These are phyloP conservation scores for Enteromius afrohamiltoni DNA, from an alignment of 2,797 vertebrate species.

Conservation along the genomic window DNA sequence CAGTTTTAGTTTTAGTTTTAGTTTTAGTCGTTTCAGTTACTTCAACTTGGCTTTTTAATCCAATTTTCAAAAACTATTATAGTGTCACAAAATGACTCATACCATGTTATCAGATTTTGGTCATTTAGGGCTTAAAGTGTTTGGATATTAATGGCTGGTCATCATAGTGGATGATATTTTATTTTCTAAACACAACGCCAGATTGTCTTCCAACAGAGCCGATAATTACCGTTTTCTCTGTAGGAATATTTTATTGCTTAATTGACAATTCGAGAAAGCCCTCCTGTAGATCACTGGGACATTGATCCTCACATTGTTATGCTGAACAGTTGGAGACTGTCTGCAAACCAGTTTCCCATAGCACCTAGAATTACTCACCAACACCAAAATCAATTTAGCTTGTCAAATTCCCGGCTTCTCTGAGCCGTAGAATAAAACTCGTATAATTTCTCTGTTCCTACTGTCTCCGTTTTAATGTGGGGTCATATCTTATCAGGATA, in stretches of 20 bases:
- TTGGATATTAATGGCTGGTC: neutral
- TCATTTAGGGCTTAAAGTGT: neutral
- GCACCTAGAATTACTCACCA: constrained; percentile 22
- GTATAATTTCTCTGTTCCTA: constrained; percentile 10
- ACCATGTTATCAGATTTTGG: neutral
- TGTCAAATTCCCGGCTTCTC: neutral
- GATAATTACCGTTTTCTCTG: constrained; percentile 19
- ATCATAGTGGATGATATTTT: neutral
- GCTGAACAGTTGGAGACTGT: constrained; percentile 30
- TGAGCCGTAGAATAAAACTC: constrained; percentile 1
- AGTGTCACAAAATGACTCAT: neutral
- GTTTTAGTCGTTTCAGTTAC: neutral
- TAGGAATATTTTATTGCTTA: constrained; percentile 22
- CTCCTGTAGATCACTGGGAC: constrained; percentile 26
- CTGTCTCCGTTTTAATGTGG: neutral
- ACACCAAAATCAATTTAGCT: constrained; percentile 38
- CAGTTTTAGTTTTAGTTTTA: neutral
- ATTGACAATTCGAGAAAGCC: constrained; percentile 20
- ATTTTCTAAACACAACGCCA: constrained; percentile 3
- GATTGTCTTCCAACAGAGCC: constrained; percentile 11
- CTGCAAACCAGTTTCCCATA: constrained; percentile 22
- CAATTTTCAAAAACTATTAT: neutral
- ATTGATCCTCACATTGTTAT: constrained; percentile 28
- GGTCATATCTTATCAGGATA: constrained; percentile 31
- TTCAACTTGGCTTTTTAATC: neutral